Evolutionary conservation across 1,140 invertebrate genomes (phyloP), one percentile per base, ranked within the genome.

Genomic region (Bicyclus anynana): DNA sequence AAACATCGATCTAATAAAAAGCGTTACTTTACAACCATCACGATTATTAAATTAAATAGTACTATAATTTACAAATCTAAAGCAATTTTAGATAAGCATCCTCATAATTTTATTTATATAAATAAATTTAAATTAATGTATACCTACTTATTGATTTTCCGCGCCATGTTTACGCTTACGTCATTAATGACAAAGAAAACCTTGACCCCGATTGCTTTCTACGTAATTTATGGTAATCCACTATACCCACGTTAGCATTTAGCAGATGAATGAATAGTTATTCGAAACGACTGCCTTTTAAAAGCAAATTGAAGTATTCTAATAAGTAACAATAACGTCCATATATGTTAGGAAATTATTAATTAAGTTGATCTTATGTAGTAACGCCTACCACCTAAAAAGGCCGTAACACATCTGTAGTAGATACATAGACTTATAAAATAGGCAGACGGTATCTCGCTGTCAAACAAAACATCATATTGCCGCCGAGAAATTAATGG

Each of bases 131-230:
- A n/a, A n/a, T 59, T 44, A 44, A 53, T 37, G 40, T 53, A 61
- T 59, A 38, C 62, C 64, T 64, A 72, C 66, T 67, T 66, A 65
- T 62, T 69, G 59, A 70, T 61, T 70, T 62, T 56, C 14, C 18
- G 9, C n/a, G 29, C 29, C 29, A 33, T 33, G 29, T 21, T 27
- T 38, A 55, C 42, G 46, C 53, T 62, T 66, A 49, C 60, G 46
- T 63, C 55, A 63, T 59, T 42, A 53, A 63, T 50, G 13, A 49
- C 51, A 49, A 57, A 37, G 53, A 61, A 51, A 57, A 72, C 80
- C 80, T 81, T 84, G 80, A 78, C 78, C 77, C 61, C 57, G 53
- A 74, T 84, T 59, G 64, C 54, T 69, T 68, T 70, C 50, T 62
- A 69, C 47, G 65, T 77, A 71, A 69, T 71, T 71, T 74, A 80